Base-by-base conservation (phyloP, 2,797 vertebrate species). In the Rhadinocentrus ornatus region DNA sequence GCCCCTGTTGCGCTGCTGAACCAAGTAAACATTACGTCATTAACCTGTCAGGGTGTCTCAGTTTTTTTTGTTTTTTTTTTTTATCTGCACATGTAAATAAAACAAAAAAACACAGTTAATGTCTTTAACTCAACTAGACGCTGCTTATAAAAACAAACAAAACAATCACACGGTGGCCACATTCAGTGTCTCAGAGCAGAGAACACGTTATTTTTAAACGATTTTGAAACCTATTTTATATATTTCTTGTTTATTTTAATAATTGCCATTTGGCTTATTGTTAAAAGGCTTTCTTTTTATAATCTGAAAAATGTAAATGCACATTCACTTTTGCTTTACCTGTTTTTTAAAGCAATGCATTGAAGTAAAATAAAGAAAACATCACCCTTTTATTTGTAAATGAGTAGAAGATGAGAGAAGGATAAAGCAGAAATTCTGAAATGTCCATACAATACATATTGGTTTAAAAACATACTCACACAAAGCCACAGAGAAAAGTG, bases 401-500 rank as follows among this genome's bases (percentile, higher is more conserved):
- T 26, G 12, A 26, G 22, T 10, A 24, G 22, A 52, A 13, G 4
- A 9, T 2, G 9, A 26, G 26, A 26, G 4, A 10, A n/a, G 22
- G 4, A 24, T 5, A 52, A 52, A 26, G 8, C 12, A 3, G 9
- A 9, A 48, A 22, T 22, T 3, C 20, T 22, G 8, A 9, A n/a
- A 48, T 2, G 16, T 41, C 5, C 39, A 41, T 41, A 1, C 15
- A 44, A n/a, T 44, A 44, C 6, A 6, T n/a, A 20, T 7, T 26
- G 48, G 11, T 26, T 26, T 24, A 22, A 50, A n/a, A 50, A 22
- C 16, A 41, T 2, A 15, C 39, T 20, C 41, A 44, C 20, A 48
- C 2, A 5, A 6, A 35, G 62, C 55, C 44, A 58, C n/a, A 52
- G 55, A 31, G 46, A 37, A 35, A 69, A 26, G 37, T 63, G 61